Evolutionary conservation across 2,797 vertebrate species (phyloP), one percentile per base, ranked within the genome.

Genomic region (Trematomus bernacchii): DNA sequence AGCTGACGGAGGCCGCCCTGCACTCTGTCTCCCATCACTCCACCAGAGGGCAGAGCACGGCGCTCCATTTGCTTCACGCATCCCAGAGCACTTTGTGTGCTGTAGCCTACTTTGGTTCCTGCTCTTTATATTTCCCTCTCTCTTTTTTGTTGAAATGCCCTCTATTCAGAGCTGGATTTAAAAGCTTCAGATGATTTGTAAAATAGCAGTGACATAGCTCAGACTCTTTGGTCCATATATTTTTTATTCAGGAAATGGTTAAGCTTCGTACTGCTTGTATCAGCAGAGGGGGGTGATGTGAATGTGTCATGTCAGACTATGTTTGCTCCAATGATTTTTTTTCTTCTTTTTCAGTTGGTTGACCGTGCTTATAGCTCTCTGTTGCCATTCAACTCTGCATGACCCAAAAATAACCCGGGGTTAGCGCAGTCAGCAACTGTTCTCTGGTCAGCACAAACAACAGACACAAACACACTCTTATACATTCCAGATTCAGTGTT

Each of bases 21-120:
- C 50, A 2, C 27, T 18, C 44, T 42, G 40, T 83, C 76, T 55
- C 71, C 60, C 62, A 2, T 52, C 18, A 0, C 53, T 33, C 92
- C 94, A 90, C 82, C 91, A 94, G 94, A 80, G 92, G 90, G 88
- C 89, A 82, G 72, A 80, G 71, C 63, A 5, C 3, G 9, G 79
- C 52, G 43, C 74, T 77, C 23, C 77, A 51, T 84, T 77, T 33
- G 42, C 71, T 83, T 72, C 51, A 79, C 44, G 59, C 84, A 66
- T 84, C 81, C 79, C 65, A 55, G 69, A 88, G 84, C 82, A 72
- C 82, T 87, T 70, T 87, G 73, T 89, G 80, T 87, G 63, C 80
- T 61, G 58, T 72, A 86, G 85, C 82, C 82, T 86, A 71, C 66
- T 85, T 77, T 66, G 33, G 44, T 33, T 82, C 78, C 77, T 79